Evolutionary conservation across 2,888 invertebrate genomes (phyloP).

Genomic region (Idaea dimidiata): DNA sequence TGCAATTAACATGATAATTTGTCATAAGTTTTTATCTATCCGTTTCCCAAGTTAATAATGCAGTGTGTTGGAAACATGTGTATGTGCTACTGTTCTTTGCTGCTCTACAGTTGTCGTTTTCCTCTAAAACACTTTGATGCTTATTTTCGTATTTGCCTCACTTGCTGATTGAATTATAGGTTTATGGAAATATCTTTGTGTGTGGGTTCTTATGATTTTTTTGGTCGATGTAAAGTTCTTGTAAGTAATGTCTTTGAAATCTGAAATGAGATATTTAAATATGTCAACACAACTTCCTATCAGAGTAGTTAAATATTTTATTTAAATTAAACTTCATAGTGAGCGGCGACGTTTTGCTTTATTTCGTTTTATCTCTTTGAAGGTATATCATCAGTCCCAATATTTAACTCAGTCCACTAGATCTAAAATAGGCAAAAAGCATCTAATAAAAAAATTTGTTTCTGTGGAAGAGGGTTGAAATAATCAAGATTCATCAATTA

Average conservation of each 20-base stretch:
- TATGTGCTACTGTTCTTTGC: slow-evolving; percentile 69
- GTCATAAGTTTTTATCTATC: slow-evolving; percentile 59
- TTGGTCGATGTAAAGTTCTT: slow-evolving; percentile 60
- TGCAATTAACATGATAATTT: slow-evolving; percentile 16
- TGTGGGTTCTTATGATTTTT: slow-evolving; percentile 64
- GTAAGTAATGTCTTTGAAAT: slow-evolving; percentile 70
- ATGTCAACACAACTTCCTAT: slow-evolving; percentile 75
- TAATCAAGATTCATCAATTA: not conserved
- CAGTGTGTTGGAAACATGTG: slow-evolving; percentile 74
- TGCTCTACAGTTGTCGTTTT: slow-evolving; percentile 73
- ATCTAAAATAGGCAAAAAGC: not conserved
- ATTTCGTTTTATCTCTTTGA: not conserved
- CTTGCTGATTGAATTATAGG: slow-evolving; percentile 75
- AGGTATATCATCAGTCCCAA: not conserved
- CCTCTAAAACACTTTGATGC: slow-evolving; percentile 77
- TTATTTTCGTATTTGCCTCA: slow-evolving; percentile 76
- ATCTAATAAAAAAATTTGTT: not conserved
- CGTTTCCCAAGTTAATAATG: slow-evolving; percentile 68
- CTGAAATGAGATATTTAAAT: slow-evolving; percentile 71
- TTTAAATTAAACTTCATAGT: slow-evolving; percentile 49
- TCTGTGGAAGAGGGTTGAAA: not conserved
- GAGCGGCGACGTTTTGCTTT: slow-evolving; percentile 39
- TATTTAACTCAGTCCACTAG: not conserved
- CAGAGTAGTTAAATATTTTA: slow-evolving; percentile 64
- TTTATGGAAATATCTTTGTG: slow-evolving; percentile 72